phyloP scores from a whole-genome alignment of 1,140 invertebrate genomes.

The Aphaenogaster floridana region DNA sequence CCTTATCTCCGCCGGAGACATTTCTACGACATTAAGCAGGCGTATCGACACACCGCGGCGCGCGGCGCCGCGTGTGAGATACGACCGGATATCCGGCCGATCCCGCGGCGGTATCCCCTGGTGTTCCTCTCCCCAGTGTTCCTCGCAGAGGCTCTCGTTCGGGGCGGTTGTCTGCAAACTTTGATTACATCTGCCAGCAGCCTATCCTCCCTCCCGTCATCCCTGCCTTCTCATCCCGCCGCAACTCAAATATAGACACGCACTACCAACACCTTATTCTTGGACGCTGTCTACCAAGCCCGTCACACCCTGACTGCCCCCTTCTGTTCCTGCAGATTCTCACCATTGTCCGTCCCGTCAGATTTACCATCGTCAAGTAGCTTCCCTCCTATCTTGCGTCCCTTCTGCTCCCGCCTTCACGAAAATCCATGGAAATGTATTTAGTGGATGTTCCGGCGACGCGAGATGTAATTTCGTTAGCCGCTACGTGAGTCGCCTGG shows the following conservation, averaged over 20 bases:
- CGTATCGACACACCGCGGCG: slow-evolving; percentile 39
- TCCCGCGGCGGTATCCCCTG: slow-evolving; percentile 29
- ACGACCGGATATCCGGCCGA: slow-evolving; percentile 69
- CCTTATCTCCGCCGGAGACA: slow-evolving; percentile 42
- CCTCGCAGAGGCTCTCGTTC: slow-evolving; percentile 46
- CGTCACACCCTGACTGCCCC: neutral
- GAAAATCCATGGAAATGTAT: slow-evolving; percentile 73
- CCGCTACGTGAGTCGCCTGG: slow-evolving; percentile 72
- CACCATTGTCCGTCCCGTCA: slow-evolving; percentile 33
- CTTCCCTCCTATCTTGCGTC: neutral
- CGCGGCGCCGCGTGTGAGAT: slow-evolving; percentile 48
- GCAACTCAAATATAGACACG: slow-evolving; percentile 70
- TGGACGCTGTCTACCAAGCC: slow-evolving; percentile 44
- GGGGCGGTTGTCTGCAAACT: slow-evolving; percentile 77
- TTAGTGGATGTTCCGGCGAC: slow-evolving; percentile 74
- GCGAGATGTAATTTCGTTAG: slow-evolving; percentile 76
- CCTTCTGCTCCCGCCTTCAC: slow-evolving; percentile 9
- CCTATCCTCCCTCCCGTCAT: slow-evolving; percentile 20
- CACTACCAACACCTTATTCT: slow-evolving; percentile 67
- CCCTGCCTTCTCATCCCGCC: slow-evolving; percentile 40
- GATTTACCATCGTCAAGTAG: slow-evolving; percentile 45
- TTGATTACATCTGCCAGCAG: slow-evolving; percentile 78
- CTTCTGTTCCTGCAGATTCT: slow-evolving; percentile 34
- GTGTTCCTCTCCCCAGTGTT: slow-evolving; percentile 30
- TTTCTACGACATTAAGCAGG: slow-evolving; percentile 59